Base-by-base conservation (phyloP, 2,797 vertebrate species). In the Linurgus olivaceus region DNA sequence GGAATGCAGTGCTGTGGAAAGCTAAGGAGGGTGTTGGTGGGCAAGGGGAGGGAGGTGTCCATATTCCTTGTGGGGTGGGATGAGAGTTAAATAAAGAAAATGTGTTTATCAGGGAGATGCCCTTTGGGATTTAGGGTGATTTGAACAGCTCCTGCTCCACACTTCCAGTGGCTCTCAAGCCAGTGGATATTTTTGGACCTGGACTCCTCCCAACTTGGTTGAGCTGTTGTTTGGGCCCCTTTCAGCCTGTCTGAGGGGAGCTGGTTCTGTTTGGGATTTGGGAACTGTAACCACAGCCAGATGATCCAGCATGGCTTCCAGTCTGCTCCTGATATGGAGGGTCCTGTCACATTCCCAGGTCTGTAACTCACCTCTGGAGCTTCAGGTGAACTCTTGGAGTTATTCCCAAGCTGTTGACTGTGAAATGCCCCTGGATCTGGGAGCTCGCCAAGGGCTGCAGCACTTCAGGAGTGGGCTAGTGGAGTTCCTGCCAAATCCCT, bases 371-470 rank as follows among this genome's bases (percentile, higher is more conserved):
- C 4, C 29, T 23, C 54, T 68, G 72, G 28, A 68, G 62, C 47
- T 52, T 31, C 38, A 5, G 0, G 31, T 6, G 23, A 24, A 3
- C 1, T 2, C 13, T 38, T 13, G 47, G 24, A 20, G 11, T 37
- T 61, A 14, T 50, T 84, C 33, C 65, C 0, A 0, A 48, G 50
- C 37, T 67, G 7, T 44, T 87, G 6, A 0, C n/a, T 28, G 26
- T 38, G 58, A 24, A 47, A 55, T n/a, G 55, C 19, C 72, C 6
- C 1, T 31, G 67, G 26, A 7, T 88, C 29, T 58, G 11, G 4
- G 68, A 70, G 61, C 42, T 70, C 72, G 23, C 72, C 50, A 10
- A 23, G 76, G 55, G 38, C 17, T 83, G 35, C 31, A n/a, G 61
- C 90, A 29, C 40, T 26, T 77, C 26, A 25, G 87, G 73, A 91